Evolutionary conservation across 2,113 vertebrate species (phyloP).

Genomic region (Hippocampus abdominalis): DNA sequence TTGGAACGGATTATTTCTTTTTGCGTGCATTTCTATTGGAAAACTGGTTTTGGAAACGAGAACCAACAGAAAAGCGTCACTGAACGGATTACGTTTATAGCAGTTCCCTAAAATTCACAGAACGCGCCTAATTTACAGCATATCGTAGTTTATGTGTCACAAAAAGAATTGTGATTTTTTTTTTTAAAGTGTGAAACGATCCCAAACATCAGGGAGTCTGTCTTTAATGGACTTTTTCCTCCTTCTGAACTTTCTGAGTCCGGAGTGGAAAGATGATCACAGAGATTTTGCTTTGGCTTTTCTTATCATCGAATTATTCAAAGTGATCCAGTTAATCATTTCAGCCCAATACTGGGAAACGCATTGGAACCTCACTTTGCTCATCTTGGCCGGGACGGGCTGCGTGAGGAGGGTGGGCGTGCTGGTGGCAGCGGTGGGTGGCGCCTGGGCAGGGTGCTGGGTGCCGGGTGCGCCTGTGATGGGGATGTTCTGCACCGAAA

Average conservation of each 20-base stretch:
- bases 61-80: not conserved
- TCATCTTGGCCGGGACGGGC: slow-evolving; percentile 86
- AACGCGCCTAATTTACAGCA: not conserved
- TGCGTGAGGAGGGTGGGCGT: slow-evolving; percentile 81
- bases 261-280: no score
- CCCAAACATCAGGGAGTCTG: no score
- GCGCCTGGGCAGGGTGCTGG: slow-evolving; percentile 56
- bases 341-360: not conserved
- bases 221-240: no score
- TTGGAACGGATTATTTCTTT: not conserved
- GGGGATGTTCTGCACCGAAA: slow-evolving; percentile 85
- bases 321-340: not conserved
- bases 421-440: slow-evolving; percentile 60
- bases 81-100: not conserved
- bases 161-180: not conserved
- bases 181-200: no score
- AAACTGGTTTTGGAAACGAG: not conserved
- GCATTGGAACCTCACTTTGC: slow-evolving; percentile 76
- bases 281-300: no score
- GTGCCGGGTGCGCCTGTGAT: slow-evolving; percentile 33
- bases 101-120: not conserved
- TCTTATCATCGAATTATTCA: not conserved
- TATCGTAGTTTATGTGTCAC: not conserved
- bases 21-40: not conserved
- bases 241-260: no score